A percentile compares a stretch with the other conserved stretches of the same genome.
phyloP scores from a whole-genome alignment of 2,113 vertebrate species.

The Fukomys damarensis region DNA sequence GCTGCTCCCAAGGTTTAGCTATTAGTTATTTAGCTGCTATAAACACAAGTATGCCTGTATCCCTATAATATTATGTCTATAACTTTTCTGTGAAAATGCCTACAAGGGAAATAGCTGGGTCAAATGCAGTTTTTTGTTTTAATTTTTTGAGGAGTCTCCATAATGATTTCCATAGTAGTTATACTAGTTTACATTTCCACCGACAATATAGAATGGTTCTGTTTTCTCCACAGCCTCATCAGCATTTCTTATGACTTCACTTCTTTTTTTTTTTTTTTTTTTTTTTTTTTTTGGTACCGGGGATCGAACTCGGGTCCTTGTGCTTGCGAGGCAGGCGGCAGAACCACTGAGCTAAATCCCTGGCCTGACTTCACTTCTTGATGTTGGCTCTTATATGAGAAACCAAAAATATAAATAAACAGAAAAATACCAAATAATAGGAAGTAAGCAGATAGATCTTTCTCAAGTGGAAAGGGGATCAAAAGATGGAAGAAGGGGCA shows the following conservation, averaged over 20 bases:
- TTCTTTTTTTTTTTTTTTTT: too few relatives aligned
- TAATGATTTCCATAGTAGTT: neutral
- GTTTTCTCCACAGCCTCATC: neutral
- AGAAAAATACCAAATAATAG: neutral
- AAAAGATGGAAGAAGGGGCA: too few relatives aligned
- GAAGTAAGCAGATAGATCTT: neutral
- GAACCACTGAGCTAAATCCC: too few relatives aligned
- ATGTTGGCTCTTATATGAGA: neutral
- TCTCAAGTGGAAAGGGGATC: neutral
- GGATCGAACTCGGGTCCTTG: too few relatives aligned
- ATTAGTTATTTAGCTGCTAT: neutral
- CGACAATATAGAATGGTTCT: neutral
- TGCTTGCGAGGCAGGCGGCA: too few relatives aligned
- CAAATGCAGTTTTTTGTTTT: neutral
- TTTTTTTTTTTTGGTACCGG: too few relatives aligned
- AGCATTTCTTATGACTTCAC: neutral
- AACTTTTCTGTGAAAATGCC: neutral
- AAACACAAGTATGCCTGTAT: neutral
- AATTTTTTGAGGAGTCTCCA: neutral
- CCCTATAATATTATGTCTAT: neutral
- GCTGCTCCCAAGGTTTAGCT: neutral
- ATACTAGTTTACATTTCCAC: neutral
- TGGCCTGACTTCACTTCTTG: too few relatives aligned
- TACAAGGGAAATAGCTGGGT: neutral
- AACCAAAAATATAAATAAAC: neutral